Conservation (phyloP, 1,140 invertebrate species). For the Wiebesia pumilae region DNA sequence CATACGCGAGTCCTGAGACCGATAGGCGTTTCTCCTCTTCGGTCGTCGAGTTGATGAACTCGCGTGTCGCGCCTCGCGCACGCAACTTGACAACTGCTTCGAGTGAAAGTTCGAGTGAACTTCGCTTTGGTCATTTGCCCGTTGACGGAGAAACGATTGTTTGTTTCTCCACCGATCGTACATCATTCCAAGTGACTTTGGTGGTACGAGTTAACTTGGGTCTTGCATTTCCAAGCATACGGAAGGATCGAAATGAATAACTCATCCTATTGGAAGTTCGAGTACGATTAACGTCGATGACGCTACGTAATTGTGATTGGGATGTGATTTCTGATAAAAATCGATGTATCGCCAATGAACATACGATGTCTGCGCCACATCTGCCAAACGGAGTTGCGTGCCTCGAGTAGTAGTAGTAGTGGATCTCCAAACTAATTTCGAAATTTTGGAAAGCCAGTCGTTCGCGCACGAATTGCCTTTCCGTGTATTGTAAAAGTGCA, state of each 20-base stretch:
- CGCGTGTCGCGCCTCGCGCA: not conserved
- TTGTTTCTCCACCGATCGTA: not conserved
- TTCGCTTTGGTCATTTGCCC: not conserved
- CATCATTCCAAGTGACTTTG: not conserved
- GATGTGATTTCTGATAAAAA: too few species aligned
- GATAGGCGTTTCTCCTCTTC: not conserved
- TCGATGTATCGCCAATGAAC: too few species aligned
- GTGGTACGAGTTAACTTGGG: not conserved
- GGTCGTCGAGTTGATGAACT: conserved; percentile 17
- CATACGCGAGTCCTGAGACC: not conserved
- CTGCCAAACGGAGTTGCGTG: not conserved
- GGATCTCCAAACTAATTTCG: not conserved
- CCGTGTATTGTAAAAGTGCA: too few species aligned
- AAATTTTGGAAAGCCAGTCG: not conserved
- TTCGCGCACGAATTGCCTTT: not conserved
- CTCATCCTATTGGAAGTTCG: too few species aligned
- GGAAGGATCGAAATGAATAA: not conserved
- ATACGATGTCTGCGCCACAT: not conserved
- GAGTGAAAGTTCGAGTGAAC: conserved; percentile 26
- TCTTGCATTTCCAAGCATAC: not conserved
- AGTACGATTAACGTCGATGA: too few species aligned
- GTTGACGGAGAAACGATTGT: not conserved
- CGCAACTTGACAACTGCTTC: not conserved
- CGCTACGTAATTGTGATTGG: too few species aligned
- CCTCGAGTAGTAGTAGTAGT: too few species aligned